Evolutionary conservation across 2,797 vertebrate species (phyloP).

Genomic region (Picus viridis): DNA sequence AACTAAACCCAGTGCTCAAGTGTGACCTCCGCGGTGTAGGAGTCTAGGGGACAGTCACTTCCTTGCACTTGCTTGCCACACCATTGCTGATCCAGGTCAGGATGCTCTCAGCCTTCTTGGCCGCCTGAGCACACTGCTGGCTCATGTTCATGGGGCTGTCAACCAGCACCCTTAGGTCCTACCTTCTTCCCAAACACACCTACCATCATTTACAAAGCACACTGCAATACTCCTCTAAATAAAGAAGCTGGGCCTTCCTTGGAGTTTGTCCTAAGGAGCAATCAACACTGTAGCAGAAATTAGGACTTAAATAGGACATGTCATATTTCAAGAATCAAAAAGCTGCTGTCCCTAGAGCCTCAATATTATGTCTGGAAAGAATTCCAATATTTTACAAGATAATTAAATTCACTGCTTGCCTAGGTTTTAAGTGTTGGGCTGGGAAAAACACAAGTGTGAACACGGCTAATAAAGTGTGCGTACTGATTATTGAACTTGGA

Average conservation of each 20-base stretch:
- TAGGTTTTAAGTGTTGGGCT: constrained; percentile 32
- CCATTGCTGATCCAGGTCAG: too few species aligned
- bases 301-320: not conserved
- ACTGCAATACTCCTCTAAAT: not conserved
- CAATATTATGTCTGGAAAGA: constrained; percentile 16
- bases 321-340: constrained; percentile 23
- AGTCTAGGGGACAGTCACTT: too few species aligned
- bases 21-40: too few species aligned
- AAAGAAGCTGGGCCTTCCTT: not conserved
- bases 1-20: too few species aligned
- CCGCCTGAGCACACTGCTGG: too few species aligned
- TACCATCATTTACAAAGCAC: not conserved
- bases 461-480: constrained; percentile 18
- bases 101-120: too few species aligned
- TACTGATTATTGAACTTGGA: constrained; percentile 26
- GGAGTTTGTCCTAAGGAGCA: not conserved
- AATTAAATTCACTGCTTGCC: constrained; percentile 19
- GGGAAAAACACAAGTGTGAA: constrained; percentile 1
- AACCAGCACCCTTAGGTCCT: too few species aligned
- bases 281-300: not conserved
- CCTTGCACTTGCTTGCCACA: too few species aligned
- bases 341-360: not conserved
- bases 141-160: too few species aligned
- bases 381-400: constrained; percentile 21
- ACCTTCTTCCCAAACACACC: too few species aligned